Evolutionary conservation across 2,888 invertebrate genomes (phyloP).

Genomic region (Carcina quercana): DNA sequence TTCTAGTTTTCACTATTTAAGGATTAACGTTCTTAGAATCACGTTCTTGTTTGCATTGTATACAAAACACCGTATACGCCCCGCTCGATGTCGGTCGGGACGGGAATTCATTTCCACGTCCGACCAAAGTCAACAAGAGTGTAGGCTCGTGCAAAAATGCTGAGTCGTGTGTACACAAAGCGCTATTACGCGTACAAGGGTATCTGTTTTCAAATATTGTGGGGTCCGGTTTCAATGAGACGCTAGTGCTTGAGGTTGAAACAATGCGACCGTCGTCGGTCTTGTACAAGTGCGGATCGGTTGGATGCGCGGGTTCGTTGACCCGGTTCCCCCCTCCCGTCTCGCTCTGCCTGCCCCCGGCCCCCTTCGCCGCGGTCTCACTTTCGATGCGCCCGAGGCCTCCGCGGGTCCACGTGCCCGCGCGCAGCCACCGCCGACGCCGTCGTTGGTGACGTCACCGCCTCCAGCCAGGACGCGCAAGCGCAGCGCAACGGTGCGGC

Average conservation of each 20-base stretch:
- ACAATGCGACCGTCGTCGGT: conserved; percentile 60
- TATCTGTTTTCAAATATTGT: conserved; percentile 24
- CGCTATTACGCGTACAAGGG: conserved; percentile 18
- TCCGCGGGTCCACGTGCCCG: conserved; percentile 60
- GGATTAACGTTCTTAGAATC: no score
- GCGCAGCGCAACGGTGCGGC: conserved; percentile 36
- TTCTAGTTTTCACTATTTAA: no score
- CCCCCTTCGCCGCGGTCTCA: conserved; percentile 50
- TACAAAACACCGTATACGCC: no score
- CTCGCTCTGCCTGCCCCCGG: conserved; percentile 30
- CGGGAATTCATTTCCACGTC: no score
- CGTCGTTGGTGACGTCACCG: conserved; percentile 56
- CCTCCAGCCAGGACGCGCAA: conserved; percentile 34
- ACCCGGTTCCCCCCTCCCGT: conserved; percentile 46
- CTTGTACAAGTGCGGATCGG: conserved; percentile 66
- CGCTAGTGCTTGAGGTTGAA: conserved; percentile 42
- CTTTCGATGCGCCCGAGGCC: conserved; percentile 67
- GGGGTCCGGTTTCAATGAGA: conserved; percentile 33
- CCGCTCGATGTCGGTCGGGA: no score
- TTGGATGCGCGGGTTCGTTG: conserved; percentile 56
- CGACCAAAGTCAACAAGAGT: no score
- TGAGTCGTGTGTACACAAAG: conserved; percentile 15
- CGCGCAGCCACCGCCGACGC: conserved; percentile 45
- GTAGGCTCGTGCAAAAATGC: conserved; percentile 5
- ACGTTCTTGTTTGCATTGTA: no score